A percentile compares a stretch with the other conserved stretches of the same genome.
phyloP scores from a whole-genome alignment of 2,888 invertebrate species.

The Aphodius granarius region DNA sequence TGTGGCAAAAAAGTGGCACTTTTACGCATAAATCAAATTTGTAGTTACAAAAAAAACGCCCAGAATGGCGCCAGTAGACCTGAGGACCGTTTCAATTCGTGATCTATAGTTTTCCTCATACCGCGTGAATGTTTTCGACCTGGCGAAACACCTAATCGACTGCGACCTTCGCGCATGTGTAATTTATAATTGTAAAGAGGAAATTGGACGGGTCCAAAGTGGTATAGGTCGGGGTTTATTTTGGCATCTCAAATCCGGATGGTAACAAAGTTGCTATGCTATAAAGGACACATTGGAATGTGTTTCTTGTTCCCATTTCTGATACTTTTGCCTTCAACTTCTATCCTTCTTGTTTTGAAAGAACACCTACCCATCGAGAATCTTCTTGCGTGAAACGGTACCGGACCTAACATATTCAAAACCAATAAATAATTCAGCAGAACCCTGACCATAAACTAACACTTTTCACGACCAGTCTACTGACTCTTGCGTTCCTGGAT shows the following conservation, averaged over 20 bases:
- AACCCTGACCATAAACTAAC: too few species aligned
- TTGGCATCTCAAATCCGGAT: conserved; percentile 2
- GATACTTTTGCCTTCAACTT: too few species aligned
- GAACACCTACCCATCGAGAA: too few species aligned
- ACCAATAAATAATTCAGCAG: too few species aligned
- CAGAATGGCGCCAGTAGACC: not conserved
- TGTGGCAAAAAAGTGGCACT: too few species aligned
- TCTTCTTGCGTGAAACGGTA: too few species aligned
- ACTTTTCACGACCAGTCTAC: too few species aligned
- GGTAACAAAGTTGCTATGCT: not conserved
- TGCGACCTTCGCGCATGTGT: not conserved
- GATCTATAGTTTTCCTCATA: conserved; percentile 2
- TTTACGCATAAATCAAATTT: too few species aligned
- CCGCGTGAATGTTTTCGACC: not conserved
- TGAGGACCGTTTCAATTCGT: not conserved
- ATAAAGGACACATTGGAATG: not conserved
- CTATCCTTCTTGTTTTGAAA: too few species aligned
- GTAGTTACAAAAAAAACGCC: not conserved
- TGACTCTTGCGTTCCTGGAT: too few species aligned
- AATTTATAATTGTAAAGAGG: not conserved
- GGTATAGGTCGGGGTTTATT: conserved; percentile 6
- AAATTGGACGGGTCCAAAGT: not conserved
- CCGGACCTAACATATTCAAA: too few species aligned
- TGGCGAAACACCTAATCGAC: not conserved
- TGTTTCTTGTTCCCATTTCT: too few species aligned